A percentile compares a stretch with the other conserved stretches of the same genome.
These are phyloP conservation scores for Ammospiza nelsoni DNA, from an alignment of 2,113 vertebrate genomes.

Conservation along the genomic window DNA sequence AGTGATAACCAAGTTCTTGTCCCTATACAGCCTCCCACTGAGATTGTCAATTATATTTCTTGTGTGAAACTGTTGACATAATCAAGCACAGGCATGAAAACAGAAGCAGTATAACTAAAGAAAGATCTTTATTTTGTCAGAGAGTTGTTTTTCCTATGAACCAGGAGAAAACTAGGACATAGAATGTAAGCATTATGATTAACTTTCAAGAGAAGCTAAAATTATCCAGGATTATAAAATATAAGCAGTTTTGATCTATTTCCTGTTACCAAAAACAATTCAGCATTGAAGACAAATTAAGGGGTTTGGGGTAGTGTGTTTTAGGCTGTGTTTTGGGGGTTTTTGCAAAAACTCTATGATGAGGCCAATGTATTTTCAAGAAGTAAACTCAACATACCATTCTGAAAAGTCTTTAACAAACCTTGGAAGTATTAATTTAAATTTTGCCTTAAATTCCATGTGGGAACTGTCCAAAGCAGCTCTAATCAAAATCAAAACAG, in stretches of 20 bases:
- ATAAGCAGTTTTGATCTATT: neutral
- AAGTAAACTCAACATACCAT: neutral
- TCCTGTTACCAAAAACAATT: neutral
- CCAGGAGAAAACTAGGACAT: slow-evolving; percentile 45
- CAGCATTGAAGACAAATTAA: neutral
- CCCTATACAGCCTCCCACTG: neutral
- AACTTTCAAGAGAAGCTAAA: slow-evolving; percentile 42
- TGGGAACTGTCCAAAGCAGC: neutral
- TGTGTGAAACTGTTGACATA: neutral
- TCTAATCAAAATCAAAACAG: neutral
- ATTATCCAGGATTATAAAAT: slow-evolving; percentile 60
- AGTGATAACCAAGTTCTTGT: neutral
- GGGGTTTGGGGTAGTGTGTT: neutral
- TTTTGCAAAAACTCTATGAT: neutral
- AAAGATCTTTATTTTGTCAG: slow-evolving; percentile 14
- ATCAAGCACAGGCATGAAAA: neutral
- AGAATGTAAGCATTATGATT: neutral
- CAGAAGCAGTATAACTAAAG: neutral
- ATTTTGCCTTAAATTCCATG: neutral
- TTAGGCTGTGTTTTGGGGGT: neutral
- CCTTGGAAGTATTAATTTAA: neutral
- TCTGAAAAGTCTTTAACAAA: neutral
- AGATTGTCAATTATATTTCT: neutral
- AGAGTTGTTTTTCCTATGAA: neutral
- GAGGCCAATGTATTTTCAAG: neutral